Percentiles rank a stretch among this genome's conserved stretches.
Evolutionary conservation across 2,888 invertebrate genomes (phyloP).

Genomic region (Euphydryas editha): DNA sequence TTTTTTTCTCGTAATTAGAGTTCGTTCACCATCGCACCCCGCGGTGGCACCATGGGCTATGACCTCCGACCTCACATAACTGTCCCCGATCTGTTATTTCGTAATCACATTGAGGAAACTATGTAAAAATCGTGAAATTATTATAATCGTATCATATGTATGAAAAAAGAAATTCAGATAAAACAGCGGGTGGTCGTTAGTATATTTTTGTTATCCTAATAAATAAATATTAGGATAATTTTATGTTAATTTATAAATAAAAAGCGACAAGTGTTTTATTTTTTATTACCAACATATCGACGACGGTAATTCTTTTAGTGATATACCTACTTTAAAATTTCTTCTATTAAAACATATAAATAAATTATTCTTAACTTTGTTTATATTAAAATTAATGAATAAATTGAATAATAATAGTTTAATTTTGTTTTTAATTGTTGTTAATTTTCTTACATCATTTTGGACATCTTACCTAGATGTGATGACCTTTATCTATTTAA

Average conservation of each 20-base stretch:
- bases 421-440: too few species aligned
- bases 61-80: slow-evolving; percentile 21
- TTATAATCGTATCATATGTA: neutral
- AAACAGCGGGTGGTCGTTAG: slow-evolving; percentile 36
- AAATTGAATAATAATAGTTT: too few species aligned
- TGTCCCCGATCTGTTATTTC: slow-evolving; percentile 19
- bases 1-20: slow-evolving; percentile 24
- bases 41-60: slow-evolving; percentile 21
- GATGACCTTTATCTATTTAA: too few species aligned
- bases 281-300: neutral
- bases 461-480: too few species aligned
- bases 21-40: slow-evolving; percentile 13
- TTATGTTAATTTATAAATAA: slow-evolving; percentile 21
- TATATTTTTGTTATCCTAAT: slow-evolving; percentile 21
- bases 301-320: neutral
- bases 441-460: too few species aligned
- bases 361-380: too few species aligned
- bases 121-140: neutral
- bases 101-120: slow-evolving; percentile 11
- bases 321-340: neutral
- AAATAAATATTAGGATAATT: slow-evolving; percentile 14
- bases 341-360: too few species aligned
- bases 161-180: neutral
- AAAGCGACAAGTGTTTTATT: slow-evolving; percentile 5
- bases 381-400: too few species aligned